Percentiles rank a stretch among this genome's conserved stretches.
These are phyloP conservation scores for Distichodus sexfasciatus DNA, from an alignment of 2,797 vertebrate genomes.

Conservation along the genomic window DNA sequence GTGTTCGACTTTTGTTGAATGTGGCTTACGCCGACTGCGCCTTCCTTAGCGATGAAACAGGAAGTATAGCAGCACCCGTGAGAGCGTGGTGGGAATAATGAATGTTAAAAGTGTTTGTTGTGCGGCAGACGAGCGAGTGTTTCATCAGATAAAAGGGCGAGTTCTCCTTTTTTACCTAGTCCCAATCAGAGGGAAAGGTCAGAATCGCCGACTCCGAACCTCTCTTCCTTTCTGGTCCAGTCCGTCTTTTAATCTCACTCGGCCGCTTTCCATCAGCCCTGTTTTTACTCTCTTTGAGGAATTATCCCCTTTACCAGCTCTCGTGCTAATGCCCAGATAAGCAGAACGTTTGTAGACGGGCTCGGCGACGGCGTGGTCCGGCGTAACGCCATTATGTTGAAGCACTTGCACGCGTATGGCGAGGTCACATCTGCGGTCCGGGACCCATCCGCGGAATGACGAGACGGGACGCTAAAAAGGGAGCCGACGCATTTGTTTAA, in stretches of 20 bases:
- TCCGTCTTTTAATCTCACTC: not conserved
- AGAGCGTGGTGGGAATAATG: not conserved
- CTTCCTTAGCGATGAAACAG: not conserved
- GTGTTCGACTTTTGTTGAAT: conserved; percentile 34
- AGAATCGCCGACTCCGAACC: not conserved
- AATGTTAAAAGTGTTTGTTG: conserved; percentile 14
- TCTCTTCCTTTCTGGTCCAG: not conserved
- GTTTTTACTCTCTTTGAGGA: conserved; percentile 12
- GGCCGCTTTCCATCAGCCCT: not conserved
- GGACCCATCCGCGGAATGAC: conserved; percentile 7
- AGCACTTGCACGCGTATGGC: conserved; percentile 13
- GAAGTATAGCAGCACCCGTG: not conserved
- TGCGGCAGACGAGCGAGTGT: not conserved
- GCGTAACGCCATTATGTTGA: conserved; percentile 32
- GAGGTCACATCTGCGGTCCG: conserved; percentile 7
- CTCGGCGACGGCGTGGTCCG: not conserved
- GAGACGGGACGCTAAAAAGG: conserved; percentile 24
- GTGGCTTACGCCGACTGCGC: conserved; percentile 5
- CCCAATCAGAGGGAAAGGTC: not conserved
- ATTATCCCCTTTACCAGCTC: conserved; percentile 21
- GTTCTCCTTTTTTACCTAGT: not conserved
- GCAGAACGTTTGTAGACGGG: conserved; percentile 34
- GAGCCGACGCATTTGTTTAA: conserved; percentile 37
- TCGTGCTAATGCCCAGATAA: conserved; percentile 26
- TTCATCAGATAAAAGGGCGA: conserved; percentile 2